These are phyloP conservation scores for Quadroppia sp. DNA, from an alignment of 2,888 invertebrate genomes.

Conservation along the genomic window DNA sequence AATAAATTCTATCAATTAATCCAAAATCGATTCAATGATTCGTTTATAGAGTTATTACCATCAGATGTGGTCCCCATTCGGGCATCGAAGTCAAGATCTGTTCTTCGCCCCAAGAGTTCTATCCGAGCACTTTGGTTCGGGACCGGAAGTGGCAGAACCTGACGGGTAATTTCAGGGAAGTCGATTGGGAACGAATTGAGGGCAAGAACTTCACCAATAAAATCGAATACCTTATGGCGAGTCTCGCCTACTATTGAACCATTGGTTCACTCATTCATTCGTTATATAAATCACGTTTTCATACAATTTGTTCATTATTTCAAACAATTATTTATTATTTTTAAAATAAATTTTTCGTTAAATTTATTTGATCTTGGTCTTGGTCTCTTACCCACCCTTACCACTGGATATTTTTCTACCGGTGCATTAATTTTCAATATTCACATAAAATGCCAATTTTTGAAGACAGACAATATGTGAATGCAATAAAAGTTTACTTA, in stretches of 20 bases:
- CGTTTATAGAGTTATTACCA: slow-evolving; percentile 67
- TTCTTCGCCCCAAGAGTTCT: slow-evolving; percentile 72
- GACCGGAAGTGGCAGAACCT: slow-evolving; percentile 91
- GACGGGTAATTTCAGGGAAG: slow-evolving; percentile 73
- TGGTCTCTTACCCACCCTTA: too few species aligned
- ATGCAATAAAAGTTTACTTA: too few species aligned
- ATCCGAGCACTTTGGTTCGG: slow-evolving; percentile 77
- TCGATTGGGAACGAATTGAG: slow-evolving; percentile 87
- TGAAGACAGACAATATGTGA: too few species aligned
- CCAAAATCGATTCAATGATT: slow-evolving; percentile 45
- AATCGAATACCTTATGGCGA: slow-evolving; percentile 91
- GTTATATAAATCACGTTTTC: not conserved
- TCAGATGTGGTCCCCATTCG: slow-evolving; percentile 80
- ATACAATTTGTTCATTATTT: not conserved
- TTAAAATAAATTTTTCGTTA: too few species aligned
- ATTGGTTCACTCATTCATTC: not conserved
- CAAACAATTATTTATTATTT: too few species aligned
- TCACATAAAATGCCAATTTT: too few species aligned
- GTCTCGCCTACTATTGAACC: slow-evolving; percentile 49
- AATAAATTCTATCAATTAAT: too few species aligned
- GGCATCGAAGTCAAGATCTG: slow-evolving; percentile 85
- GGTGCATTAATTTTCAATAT: too few species aligned
- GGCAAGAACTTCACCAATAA: slow-evolving; percentile 93
- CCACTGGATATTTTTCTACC: too few species aligned
- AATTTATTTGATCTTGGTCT: too few species aligned